Percentiles rank a stretch among this genome's conserved stretches.
These are phyloP conservation scores for Drosophila stalkeri DNA, from an alignment of 2,888 invertebrate genomes.

Conservation along the genomic window DNA sequence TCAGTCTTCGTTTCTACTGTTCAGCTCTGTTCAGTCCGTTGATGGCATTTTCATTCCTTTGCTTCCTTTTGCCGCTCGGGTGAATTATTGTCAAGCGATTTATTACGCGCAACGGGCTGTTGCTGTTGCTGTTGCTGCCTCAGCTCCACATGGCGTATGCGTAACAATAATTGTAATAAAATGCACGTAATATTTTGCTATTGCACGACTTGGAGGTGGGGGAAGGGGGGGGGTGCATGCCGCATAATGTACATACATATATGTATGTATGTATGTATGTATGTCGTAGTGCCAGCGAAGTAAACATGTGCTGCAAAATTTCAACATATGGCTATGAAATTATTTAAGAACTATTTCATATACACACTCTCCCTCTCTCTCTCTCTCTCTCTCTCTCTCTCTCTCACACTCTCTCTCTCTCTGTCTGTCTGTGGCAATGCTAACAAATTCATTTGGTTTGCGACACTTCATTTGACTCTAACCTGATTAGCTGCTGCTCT, in stretches of 20 bases:
- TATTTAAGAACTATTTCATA: constrained; percentile 5
- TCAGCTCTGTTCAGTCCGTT: constrained; percentile 3
- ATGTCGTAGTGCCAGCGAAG: constrained; percentile 4
- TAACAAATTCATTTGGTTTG: not conserved
- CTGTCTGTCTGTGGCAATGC: not conserved
- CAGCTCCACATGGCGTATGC: constrained; percentile 76
- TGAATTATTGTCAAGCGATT: constrained; percentile 78
- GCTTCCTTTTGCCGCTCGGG: constrained; percentile 20
- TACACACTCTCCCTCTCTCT: no score
- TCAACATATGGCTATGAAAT: not conserved
- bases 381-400: no score
- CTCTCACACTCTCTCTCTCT: no score
- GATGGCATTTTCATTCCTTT: constrained; percentile 32
- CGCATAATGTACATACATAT: not conserved
- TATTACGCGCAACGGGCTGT: constrained; percentile 63
- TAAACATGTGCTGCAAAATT: not conserved
- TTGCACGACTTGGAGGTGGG: constrained; percentile 31
- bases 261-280: no score
- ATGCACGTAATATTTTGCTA: constrained; percentile 55
- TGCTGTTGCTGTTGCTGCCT: constrained; percentile 23
- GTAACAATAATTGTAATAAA: constrained; percentile 74
- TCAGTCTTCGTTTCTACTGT: constrained; percentile 20
- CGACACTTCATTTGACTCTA: constrained; percentile 4
- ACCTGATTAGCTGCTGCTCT: not conserved
- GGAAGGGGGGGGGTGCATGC: no score